Conservation (phyloP, 2,888 invertebrate genomes). For the Tenthredo livida region DNA sequence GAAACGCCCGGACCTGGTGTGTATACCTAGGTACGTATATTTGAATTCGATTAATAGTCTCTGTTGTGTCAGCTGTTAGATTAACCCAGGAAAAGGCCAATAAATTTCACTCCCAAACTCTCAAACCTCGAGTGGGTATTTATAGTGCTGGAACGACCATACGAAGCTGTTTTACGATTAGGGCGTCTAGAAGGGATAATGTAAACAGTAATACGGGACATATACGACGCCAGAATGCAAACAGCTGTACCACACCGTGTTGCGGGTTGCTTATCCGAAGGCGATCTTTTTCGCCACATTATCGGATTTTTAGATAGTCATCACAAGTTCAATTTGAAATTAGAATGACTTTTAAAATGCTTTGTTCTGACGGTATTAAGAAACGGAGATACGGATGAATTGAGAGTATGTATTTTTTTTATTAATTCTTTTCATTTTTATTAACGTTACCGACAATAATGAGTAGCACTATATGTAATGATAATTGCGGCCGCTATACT, state of each 20-base stretch:
- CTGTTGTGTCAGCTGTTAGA: conserved; percentile 1
- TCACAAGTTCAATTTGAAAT: background rate
- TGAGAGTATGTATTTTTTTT: background rate
- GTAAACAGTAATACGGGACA: background rate
- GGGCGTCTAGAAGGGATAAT: background rate
- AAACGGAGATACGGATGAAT: background rate
- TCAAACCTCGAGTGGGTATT: conserved; percentile 25
- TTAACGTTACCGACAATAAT: background rate
- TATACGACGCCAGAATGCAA: conserved; percentile 9
- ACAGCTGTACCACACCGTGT: background rate
- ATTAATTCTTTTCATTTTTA: background rate
- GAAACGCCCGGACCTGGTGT: background rate
- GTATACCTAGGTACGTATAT: background rate
- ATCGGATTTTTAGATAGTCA: background rate
- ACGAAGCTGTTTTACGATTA: background rate
- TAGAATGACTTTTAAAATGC: background rate
- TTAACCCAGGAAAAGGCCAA: background rate
- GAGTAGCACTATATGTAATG: background rate
- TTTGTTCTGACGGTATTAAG: background rate
- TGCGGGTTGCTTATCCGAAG: background rate
- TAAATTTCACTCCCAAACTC: background rate
- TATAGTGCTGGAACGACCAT: background rate
- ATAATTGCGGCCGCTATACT: background rate
- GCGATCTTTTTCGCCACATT: background rate
- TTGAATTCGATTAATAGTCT: background rate